Evolutionary conservation across 2,888 invertebrate species (phyloP).

Genomic region (Eristalis intricaria): DNA sequence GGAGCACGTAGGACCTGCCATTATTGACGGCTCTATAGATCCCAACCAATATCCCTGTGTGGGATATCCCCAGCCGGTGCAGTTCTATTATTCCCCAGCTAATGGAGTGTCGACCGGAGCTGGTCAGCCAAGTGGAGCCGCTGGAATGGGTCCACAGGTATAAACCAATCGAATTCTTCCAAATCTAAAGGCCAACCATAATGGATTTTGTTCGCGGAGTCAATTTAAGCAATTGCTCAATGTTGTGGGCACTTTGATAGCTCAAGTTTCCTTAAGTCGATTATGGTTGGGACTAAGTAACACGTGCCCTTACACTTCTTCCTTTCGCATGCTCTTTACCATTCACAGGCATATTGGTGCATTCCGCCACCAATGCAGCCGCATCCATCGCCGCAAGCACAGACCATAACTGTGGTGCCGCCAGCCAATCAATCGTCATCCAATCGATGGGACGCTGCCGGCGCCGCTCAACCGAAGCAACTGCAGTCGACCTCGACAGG

Average conservation of each 20-base stretch:
- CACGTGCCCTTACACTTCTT: no score
- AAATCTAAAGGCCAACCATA: no score
- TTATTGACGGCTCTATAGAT: constrained; percentile 64
- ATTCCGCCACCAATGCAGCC: constrained; percentile 62
- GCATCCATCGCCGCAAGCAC: constrained; percentile 54
- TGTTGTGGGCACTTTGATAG: no score
- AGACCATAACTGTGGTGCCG: constrained; percentile 28
- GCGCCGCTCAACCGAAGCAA: constrained; percentile 22
- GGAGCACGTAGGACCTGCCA: constrained; percentile 36
- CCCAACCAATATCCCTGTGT: constrained; percentile 72
- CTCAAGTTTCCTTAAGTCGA: no score
- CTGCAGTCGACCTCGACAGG: constrained; percentile 23
- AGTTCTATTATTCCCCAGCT: constrained; percentile 73
- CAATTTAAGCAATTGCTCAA: no score
- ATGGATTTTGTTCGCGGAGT: no score
- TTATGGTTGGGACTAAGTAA: no score
- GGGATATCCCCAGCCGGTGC: constrained; percentile 73
- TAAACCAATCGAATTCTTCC: neutral
- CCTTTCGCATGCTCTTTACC: neutral
- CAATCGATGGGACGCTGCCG: constrained; percentile 42
- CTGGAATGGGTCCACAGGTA: constrained; percentile 31
- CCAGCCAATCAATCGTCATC: constrained; percentile 29
- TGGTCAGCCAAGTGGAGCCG: constrained; percentile 12
- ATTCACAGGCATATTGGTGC: constrained; percentile 72
- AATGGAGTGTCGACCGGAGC: constrained; percentile 37